Evolutionary conservation across 2,113 vertebrate species (phyloP).

Genomic region (Vulpes vulpes): DNA sequence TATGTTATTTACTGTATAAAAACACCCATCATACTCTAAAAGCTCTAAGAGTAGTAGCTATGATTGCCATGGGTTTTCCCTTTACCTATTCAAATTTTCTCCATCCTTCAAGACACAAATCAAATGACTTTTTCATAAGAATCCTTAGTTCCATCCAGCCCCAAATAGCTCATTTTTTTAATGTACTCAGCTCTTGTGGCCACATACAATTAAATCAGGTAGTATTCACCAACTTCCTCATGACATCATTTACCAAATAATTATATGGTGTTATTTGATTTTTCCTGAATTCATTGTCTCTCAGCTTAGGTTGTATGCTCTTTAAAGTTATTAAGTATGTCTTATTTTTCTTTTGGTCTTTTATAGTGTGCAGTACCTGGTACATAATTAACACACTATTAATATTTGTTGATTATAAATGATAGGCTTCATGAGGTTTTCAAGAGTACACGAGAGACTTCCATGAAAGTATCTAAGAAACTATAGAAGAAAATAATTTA

Average conservation of each 20-base stretch:
- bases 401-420: neutral
- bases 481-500: conserved; percentile 6
- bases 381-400: neutral
- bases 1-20: neutral
- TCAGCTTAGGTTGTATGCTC: neutral
- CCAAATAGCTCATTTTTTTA: neutral
- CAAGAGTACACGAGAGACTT: neutral
- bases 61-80: neutral
- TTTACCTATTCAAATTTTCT: neutral
- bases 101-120: neutral
- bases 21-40: neutral
- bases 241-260: neutral
- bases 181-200: neutral
- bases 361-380: neutral
- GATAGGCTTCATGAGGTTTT: neutral
- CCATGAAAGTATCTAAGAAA: neutral
- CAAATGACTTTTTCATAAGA: neutral
- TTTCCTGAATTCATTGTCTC: neutral
- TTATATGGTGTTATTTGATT: neutral
- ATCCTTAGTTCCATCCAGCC: neutral
- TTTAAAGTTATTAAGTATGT: neutral
- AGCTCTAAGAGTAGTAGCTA: neutral
- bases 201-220: neutral
- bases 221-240: neutral
- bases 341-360: neutral